Evolutionary conservation across 2,888 invertebrate species (phyloP).

Genomic region (Drosophila cracens): DNA sequence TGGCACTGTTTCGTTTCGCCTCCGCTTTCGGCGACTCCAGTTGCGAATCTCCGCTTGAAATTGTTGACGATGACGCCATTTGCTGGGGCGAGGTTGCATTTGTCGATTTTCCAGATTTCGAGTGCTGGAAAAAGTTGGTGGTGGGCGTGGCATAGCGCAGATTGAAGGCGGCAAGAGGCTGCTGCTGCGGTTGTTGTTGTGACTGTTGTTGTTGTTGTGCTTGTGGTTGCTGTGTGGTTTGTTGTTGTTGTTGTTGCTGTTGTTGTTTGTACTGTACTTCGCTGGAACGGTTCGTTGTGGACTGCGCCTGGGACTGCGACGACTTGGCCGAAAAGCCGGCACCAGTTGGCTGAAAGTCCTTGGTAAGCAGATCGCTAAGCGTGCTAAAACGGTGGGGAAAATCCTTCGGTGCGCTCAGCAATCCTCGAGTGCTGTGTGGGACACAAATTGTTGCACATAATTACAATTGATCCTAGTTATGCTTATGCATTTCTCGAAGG

Average conservation of each 20-base stretch:
- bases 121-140: constrained; percentile 55
- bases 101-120: constrained; percentile 62
- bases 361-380: constrained; percentile 83
- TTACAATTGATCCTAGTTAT: neutral
- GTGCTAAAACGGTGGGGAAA: constrained; percentile 83
- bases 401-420: constrained; percentile 83
- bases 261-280: constrained; percentile 72
- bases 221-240: constrained; percentile 43
- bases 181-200: constrained; percentile 51
- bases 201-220: constrained; percentile 48
- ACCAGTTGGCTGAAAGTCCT: constrained; percentile 80
- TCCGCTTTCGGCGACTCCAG: constrained; percentile 26
- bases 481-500: neutral
- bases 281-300: constrained; percentile 61
- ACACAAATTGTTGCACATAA: neutral
- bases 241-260: constrained; percentile 43
- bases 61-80: constrained; percentile 69
- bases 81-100: constrained; percentile 81
- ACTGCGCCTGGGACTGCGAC: constrained; percentile 41
- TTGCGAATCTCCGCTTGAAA: constrained; percentile 40
- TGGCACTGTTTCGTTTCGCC: constrained; percentile 46
- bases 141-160: constrained; percentile 65
- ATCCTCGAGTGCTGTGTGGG: constrained; percentile 80
- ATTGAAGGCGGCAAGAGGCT: constrained; percentile 53
- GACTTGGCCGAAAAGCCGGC: constrained; percentile 35